These are phyloP conservation scores for Leptoteleia sp. DNA, from an alignment of 1,140 invertebrate species.

Conservation along the genomic window DNA sequence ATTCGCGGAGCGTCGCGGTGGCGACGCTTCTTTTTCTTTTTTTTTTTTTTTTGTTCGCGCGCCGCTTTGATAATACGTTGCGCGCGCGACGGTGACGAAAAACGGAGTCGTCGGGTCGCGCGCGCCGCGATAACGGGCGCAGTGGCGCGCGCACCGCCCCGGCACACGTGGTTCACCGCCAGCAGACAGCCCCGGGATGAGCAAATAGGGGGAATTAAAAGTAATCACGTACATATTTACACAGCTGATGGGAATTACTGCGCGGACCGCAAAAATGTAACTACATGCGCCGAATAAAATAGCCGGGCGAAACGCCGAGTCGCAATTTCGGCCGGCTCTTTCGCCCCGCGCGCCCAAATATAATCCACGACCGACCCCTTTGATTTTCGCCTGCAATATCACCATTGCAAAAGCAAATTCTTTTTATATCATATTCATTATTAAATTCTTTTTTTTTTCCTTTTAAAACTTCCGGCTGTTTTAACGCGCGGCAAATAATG, in stretches of 20 bases:
- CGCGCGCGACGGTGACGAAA: constrained; percentile 30
- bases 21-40: no score
- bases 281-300: constrained; percentile 60
- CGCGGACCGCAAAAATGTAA: constrained; percentile 76
- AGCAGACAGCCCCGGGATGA: constrained; percentile 62
- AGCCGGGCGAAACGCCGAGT: constrained; percentile 6
- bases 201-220: constrained; percentile 77
- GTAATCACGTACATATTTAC: constrained; percentile 78
- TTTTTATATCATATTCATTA: no score
- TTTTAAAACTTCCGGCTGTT: no score
- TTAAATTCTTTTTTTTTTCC: no score
- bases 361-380: not conserved
- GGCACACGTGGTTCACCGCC: constrained; percentile 72
- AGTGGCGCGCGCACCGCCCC: constrained; percentile 41
- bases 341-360: constrained; percentile 1
- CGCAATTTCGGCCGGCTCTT: constrained; percentile 10
- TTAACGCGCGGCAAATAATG: no score
- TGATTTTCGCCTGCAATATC: constrained; percentile 7
- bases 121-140: constrained; percentile 63
- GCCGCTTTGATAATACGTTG: no score
- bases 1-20: no score
- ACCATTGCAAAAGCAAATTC: no score
- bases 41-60: no score
- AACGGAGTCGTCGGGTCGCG: constrained; percentile 37
- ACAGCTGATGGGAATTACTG: constrained; percentile 69